phyloP scores from a whole-genome alignment of 2,113 vertebrate species.

The Budorcas taxicolor region DNA sequence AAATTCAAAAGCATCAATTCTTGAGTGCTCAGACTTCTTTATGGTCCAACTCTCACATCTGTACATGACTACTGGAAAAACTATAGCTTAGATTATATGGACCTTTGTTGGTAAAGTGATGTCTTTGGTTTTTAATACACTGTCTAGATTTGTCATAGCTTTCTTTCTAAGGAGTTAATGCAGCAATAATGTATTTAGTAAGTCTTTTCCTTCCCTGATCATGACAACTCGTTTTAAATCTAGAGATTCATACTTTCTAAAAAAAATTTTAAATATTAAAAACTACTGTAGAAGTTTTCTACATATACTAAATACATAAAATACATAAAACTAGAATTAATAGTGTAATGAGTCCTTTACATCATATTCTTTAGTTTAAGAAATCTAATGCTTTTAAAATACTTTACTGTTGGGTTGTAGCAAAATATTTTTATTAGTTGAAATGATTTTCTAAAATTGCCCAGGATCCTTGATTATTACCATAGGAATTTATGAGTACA shows the following conservation, averaged over 20 bases:
- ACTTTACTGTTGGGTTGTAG: background rate
- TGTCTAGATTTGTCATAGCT: background rate
- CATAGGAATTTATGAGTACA: background rate
- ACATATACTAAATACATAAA: background rate
- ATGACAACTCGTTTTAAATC: background rate
- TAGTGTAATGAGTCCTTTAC: background rate
- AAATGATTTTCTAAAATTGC: background rate
- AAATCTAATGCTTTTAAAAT: background rate
- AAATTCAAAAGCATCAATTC: background rate
- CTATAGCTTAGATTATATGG: background rate
- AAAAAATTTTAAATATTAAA: background rate
- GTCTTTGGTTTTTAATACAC: background rate
- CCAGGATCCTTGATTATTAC: background rate
- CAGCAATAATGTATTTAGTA: background rate
- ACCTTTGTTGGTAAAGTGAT: background rate
- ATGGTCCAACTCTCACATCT: background rate
- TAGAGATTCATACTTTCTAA: background rate
- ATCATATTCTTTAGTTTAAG: background rate
- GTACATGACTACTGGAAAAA: background rate
- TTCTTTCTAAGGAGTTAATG: background rate
- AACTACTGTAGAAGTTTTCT: background rate
- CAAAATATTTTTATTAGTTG: background rate
- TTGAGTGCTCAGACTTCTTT: background rate
- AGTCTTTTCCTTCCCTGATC: background rate
- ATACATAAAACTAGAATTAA: background rate